Conservation (phyloP, 1,140 invertebrate genomes). For the Dufourea novaeangliae region DNA sequence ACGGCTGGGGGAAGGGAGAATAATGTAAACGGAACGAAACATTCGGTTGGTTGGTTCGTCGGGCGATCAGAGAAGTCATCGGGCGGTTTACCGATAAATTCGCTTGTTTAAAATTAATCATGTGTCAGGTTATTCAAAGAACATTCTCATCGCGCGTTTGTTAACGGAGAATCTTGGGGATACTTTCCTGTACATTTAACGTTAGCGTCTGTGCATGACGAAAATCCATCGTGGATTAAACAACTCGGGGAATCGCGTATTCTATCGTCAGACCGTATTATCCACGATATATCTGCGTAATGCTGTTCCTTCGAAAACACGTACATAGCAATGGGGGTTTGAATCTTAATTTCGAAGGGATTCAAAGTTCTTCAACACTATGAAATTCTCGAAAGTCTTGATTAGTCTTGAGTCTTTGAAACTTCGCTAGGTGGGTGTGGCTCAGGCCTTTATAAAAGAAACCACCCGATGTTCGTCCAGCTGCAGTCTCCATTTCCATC, state of each 20-base stretch:
- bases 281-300: too few relatives aligned
- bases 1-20: not conserved
- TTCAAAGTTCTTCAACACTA: too few relatives aligned
- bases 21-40: not conserved
- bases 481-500: constrained; percentile 53
- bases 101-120: not conserved
- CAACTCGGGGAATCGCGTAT: too few relatives aligned
- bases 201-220: too few relatives aligned
- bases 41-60: not conserved
- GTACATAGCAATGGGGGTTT: too few relatives aligned
- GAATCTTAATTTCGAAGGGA: too few relatives aligned
- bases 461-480: constrained; percentile 31
- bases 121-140: not conserved
- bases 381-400: too few relatives aligned
- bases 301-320: too few relatives aligned
- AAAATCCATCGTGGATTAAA: too few relatives aligned
- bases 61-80: not conserved
- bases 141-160: not conserved
- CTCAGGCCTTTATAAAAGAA: not conserved
- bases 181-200: not conserved
- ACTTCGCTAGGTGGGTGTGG: not conserved
- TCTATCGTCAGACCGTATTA: too few relatives aligned
- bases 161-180: constrained; percentile 6
- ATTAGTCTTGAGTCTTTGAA: too few relatives aligned
- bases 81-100: not conserved